Evolutionary conservation across 2,888 invertebrate genomes (phyloP), one percentile per base, ranked within the genome.

Genomic region (Philhelius pedissequus): DNA sequence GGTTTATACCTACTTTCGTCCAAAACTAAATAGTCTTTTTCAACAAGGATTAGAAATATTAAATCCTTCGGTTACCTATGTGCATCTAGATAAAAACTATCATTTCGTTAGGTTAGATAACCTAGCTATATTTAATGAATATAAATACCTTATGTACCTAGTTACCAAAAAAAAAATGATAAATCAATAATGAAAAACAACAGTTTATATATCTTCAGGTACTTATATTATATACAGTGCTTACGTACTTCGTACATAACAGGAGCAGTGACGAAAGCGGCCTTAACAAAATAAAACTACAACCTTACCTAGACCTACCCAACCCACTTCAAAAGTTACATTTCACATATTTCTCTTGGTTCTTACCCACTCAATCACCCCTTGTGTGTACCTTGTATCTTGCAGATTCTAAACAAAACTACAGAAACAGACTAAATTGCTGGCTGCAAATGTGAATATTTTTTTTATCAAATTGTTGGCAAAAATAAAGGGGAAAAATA

Each of bases 391-490:
- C n/a, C n/a, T 25, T 13, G 40, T 7, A 15, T 7, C 9, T 56
- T 56, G 56, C 56, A 56, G 56, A 56, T 56, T 68, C 52, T 60
- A 82, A 68, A 60, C 38, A 40, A 35, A 22, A n/a, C n/a, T n/a
- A 38, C 20, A 18, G 9, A 20, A 48, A 45, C 4, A 18, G 9
- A 45, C 9, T 2, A 13, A 4, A 56, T n/a, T 13, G 22, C 38
- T 20, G 40, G 62, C 77, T 54, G 48, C 45, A 73, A 82, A 76
- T 76, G 64, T 70, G 52, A 64, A 71, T 70, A 76, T 74, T 15
- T 11, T 30, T 8, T 52, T 56, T 27, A 22, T 13, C 6, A 25
- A 22, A 60, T 45, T 62, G 7, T 73, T 73, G 68, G 77, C 62
- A 77, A 82, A 25, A 32, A 38, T 4, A n/a, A 25, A 68, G 7